phyloP scores from a whole-genome alignment of 2,113 vertebrate genomes.

The Gymnogyps californianus region DNA sequence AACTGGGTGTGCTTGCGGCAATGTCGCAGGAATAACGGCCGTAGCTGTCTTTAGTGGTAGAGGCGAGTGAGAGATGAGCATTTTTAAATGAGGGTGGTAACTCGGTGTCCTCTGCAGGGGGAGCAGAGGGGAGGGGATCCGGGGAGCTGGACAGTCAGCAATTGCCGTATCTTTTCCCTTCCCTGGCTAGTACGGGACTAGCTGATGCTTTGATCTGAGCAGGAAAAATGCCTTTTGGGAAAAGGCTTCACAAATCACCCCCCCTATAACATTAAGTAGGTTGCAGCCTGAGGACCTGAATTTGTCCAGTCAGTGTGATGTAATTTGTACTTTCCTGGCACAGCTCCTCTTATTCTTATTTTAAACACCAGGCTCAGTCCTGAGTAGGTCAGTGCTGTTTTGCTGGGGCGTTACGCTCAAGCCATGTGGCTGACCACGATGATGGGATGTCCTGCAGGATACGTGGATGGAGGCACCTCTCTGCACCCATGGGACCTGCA shows the following conservation, averaged over 20 bases:
- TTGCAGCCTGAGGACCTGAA: not conserved
- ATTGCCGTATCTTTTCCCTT: accelerated
- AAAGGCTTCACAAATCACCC: not conserved
- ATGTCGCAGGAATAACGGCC: accelerated
- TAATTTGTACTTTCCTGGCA: not conserved
- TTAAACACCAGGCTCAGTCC: not conserved
- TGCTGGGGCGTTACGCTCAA: not conserved
- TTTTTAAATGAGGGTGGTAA: not conserved
- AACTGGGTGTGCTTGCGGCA: not conserved
- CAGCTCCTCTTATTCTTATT: not conserved
- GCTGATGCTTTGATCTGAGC: not conserved
- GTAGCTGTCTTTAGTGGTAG: not conserved
- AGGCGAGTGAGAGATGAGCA: accelerated
- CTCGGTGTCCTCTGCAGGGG: not conserved
- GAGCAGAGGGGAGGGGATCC: too few relatives aligned
- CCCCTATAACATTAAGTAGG: not conserved
- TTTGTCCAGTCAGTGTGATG: not conserved
- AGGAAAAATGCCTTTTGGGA: not conserved
- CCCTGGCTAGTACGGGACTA: not conserved
- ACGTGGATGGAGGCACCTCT: not conserved
- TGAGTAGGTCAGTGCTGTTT: not conserved
- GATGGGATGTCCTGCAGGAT: not conserved
- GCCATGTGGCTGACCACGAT: accelerated
- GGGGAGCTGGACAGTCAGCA: not conserved
- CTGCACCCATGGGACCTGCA: not conserved